Evolutionary conservation across 2,797 vertebrate species (phyloP).

Genomic region (Artibeus lituratus): DNA sequence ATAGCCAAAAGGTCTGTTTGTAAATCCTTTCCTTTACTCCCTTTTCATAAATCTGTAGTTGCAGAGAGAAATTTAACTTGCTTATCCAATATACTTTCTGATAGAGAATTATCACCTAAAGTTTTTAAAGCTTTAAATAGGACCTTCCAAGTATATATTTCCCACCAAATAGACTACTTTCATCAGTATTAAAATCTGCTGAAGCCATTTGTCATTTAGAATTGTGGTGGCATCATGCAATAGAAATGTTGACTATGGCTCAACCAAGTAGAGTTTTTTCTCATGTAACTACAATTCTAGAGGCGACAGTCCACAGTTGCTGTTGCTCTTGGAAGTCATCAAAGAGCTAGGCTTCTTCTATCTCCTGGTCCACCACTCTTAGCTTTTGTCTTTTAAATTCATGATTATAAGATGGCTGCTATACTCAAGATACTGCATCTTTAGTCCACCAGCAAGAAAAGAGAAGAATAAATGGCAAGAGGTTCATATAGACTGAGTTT

Average conservation of each 20-base stretch:
- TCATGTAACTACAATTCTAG: neutral
- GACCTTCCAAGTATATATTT: neutral
- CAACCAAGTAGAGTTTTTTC: neutral
- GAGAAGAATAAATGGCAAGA: neutral
- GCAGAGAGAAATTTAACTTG: neutral
- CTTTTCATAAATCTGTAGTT: neutral
- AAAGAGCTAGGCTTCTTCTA: neutral
- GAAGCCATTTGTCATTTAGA: neutral
- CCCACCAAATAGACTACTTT: neutral
- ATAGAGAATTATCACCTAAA: neutral
- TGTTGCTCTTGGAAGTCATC: neutral
- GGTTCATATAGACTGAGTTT: neutral
- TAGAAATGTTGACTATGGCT: neutral
- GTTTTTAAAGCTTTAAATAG: constrained; percentile 1
- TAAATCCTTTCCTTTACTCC: neutral
- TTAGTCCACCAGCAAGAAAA: neutral
- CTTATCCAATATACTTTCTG: neutral
- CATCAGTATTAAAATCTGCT: neutral
- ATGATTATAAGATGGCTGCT: neutral
- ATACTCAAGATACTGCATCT: neutral
- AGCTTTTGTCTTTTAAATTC: neutral
- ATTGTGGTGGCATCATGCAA: neutral
- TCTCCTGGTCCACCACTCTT: neutral
- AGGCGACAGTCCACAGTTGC: neutral
- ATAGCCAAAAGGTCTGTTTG: neutral